These are phyloP conservation scores for Athrips mouffetella DNA, from an alignment of 2,888 invertebrate genomes.

Conservation along the genomic window DNA sequence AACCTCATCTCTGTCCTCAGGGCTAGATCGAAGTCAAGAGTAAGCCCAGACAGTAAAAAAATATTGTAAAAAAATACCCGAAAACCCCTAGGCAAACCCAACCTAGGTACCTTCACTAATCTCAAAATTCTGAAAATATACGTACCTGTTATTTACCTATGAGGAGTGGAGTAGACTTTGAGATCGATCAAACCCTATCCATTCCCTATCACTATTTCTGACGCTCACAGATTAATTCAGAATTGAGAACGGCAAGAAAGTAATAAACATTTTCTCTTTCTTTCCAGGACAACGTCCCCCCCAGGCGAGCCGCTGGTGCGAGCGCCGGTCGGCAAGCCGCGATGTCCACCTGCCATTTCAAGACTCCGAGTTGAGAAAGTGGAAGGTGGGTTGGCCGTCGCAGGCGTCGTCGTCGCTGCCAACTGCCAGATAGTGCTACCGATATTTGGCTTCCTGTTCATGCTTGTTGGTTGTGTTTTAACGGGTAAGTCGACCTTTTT, in stretches of 20 bases:
- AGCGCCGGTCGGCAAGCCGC: conserved; percentile 69
- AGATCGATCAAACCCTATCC: no score
- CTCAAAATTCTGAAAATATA: no score
- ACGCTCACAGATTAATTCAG: no score
- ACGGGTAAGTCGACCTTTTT: conserved; percentile 74
- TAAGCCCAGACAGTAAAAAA: no score
- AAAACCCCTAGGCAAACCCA: no score
- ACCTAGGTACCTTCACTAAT: no score
- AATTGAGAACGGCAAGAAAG: no score
- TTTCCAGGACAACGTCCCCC: conserved; percentile 66
- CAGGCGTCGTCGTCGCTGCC: conserved; percentile 86
- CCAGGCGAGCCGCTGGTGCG: conserved; percentile 80
- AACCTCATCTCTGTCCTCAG: no score
- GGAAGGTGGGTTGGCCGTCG: conserved; percentile 86
- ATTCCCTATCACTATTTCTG: not conserved
- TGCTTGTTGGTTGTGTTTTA: conserved; percentile 85
- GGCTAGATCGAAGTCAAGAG: no score
- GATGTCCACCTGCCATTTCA: conserved; percentile 83
- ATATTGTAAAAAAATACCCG: no score
- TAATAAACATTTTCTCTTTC: conserved; percentile 24
- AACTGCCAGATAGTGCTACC: conserved; percentile 88
- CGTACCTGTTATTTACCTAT: no score
- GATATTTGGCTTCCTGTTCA: conserved; percentile 86
- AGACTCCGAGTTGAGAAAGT: conserved; percentile 85
- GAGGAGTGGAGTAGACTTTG: no score